Evolutionary conservation across 1,140 invertebrate genomes (phyloP), one percentile per base, ranked within the genome.

Genomic region (Phenacoccus solenopsis): DNA sequence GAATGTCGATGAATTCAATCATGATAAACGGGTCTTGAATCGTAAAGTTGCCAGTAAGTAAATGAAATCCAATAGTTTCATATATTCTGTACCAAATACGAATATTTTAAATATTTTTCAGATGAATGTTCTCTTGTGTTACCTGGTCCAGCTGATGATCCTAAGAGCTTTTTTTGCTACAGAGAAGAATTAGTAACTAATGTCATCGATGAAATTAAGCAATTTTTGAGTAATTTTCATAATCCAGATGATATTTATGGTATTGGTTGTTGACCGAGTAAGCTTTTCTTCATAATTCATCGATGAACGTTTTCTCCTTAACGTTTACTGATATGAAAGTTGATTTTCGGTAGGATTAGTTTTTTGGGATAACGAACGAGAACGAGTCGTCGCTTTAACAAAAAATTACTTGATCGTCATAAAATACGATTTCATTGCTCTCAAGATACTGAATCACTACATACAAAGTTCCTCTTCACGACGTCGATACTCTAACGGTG

Each of bases 361-460:
- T 77, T 80, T 91, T 69, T 94, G 91, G 91, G 89, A 93, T 76
- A 86, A 87, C 76, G 91, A 94, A 76, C 88, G 89, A 74, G 91
- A 94, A 77, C 83, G 90, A 64, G 80, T 93, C 22, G 80, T 93
- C 0, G 75, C 93, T 3, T 77, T 94, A 25, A 88, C 87, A 13
- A 85, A 87, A 25, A 83, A 85, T 73, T 82, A 86, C 7, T 77
- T 94, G 4, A 82, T 90, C 73, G 83, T 86, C 16, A 83, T 90
- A 28, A 91, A 91, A 75, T 94, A 90, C 79, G 90, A 93, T 78
- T 91, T 93, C 75, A 92, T 93, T 74, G 87, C 88, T 0, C 79
- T 90, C 74, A 87, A 85, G 73, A 80, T 88, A 68, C 76, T 89
- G 20, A 86, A 89, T 69, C 86, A 49, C 20, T 49, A 9, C 84